These are phyloP conservation scores for Hyperoplus immaculatus DNA, from an alignment of 2,797 vertebrate species.

Conservation along the genomic window DNA sequence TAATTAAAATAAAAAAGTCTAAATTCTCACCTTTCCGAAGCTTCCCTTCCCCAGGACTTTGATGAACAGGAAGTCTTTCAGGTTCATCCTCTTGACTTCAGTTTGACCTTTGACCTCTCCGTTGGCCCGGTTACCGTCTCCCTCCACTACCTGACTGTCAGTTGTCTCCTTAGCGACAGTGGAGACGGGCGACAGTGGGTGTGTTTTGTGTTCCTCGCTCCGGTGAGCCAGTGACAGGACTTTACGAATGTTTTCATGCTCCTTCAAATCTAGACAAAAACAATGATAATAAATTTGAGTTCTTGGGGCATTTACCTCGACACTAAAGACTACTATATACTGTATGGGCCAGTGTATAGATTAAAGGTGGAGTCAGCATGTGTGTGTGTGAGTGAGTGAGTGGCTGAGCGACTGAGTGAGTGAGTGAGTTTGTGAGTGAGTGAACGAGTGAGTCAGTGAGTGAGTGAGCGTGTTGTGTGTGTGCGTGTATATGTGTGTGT, in stretches of 20 bases:
- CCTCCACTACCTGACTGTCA: not conserved
- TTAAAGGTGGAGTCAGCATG: too few species aligned
- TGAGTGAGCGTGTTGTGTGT: too few species aligned
- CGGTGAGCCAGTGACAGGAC: conserved; percentile 94
- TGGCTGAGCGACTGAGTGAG: too few species aligned
- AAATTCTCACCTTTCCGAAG: conserved; percentile 92
- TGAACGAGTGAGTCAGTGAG: too few species aligned
- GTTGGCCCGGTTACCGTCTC: conserved; percentile 75
- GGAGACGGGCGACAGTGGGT: conserved; percentile 72
- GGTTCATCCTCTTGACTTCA: conserved; percentile 86
- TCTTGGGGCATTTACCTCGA: too few species aligned
- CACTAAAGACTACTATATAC: too few species aligned
- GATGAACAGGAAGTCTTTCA: conserved; percentile 95
- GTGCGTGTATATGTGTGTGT: too few species aligned
- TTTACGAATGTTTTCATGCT: conserved; percentile 96
- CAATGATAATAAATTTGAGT: accelerated
- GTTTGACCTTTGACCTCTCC: conserved; percentile 87
- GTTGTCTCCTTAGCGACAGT: conserved; percentile 55
- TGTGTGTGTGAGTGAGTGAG: too few species aligned
- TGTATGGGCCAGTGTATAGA: too few species aligned
- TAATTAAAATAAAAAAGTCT: not conserved
- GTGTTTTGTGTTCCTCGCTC: conserved; percentile 89
- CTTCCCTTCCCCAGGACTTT: conserved; percentile 98
- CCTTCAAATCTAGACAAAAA: conserved; percentile 88
- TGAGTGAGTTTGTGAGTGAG: too few species aligned